Base-by-base conservation (phyloP, 2,797 vertebrate species). In the Gouania willdenowi region DNA sequence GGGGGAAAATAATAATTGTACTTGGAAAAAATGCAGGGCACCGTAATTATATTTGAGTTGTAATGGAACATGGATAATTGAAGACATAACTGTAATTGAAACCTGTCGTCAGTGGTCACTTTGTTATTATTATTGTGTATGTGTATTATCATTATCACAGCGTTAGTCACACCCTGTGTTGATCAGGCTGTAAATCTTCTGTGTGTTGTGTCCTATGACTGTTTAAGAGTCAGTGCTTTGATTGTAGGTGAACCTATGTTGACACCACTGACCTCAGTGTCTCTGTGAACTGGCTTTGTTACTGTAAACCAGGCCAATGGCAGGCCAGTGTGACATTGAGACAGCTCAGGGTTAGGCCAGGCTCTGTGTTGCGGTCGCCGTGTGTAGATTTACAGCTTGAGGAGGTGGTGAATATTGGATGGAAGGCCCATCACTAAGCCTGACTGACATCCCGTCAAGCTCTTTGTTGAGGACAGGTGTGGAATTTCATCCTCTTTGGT, bases 361-460 rank as follows among this genome's bases (percentile, higher is more conserved):
- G 13, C 18, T 14, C 55, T 54, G 70, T 27, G 57, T 60, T 23
- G 14, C 59, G 43, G 57, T 72, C 60, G 63, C 61, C 56, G 62
- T 82, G 65, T 79, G 78, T 85, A 77, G 77, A 71, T 81, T 81
- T 82, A 79, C 71, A 77, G 78, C 78, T 87, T 45, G 67, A 79
- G 77, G 77, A 82, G 57, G 79, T 87, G 31, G 81, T 90, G 85
- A 90, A 90, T 90, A 89, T 90, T 89, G 83, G 79, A 90, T 90
- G 84, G 69, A 84, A 81, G 77, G 68, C 80, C 72, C 70, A 67
- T 84, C 77, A 53, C 52, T 87, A 84, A 85, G 79, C 81, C 64
- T 86, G 83, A 87, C 65, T 88, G 89, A 87, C 78, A 81, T 61
- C 25, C 73, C 42, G 62, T 84, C 84, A 77, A 76, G 62, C 79